Evolutionary conservation across 2,888 invertebrate genomes (phyloP).

Genomic region (Acheta domesticus): DNA sequence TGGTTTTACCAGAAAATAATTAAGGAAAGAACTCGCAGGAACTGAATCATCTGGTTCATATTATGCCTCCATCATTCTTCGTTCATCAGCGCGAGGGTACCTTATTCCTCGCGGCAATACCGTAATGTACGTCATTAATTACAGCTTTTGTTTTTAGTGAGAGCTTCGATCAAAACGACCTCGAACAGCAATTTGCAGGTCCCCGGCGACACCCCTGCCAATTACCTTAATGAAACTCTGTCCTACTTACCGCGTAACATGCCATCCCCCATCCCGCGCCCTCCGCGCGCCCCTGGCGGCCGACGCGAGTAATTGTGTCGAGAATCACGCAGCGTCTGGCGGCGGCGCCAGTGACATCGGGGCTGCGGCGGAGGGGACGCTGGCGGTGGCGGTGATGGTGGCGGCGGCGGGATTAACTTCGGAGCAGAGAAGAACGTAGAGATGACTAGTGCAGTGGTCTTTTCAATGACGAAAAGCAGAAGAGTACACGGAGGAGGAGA

Average conservation of each 20-base stretch:
- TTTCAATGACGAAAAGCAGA: no score
- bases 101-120: neutral
- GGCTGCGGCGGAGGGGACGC: neutral
- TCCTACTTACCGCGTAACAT: conserved; percentile 10
- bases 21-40: no score
- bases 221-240: conserved; percentile 18
- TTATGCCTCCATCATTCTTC: neutral
- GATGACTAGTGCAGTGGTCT: no score
- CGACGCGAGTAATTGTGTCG: no score
- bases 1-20: no score
- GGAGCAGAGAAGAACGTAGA: no score
- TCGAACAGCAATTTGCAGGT: neutral
- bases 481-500: no score
- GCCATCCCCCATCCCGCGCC: neutral
- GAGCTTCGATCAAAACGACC: neutral
- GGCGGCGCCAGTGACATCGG: neutral
- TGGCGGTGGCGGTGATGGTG: neutral
- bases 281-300: no score
- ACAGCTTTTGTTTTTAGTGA: conserved; percentile 10
- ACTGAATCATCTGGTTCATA: neutral
- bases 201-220: conserved; percentile 4
- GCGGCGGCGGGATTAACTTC: no score
- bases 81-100: neutral
- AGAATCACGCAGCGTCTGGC: no score
- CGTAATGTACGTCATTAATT: conserved; percentile 9